Percentiles rank a stretch among this genome's conserved stretches.
These are phyloP conservation scores for Beroe ovata DNA, from an alignment of 37 sponge, comb jelly and placozoan genomes.

Conservation along the genomic window DNA sequence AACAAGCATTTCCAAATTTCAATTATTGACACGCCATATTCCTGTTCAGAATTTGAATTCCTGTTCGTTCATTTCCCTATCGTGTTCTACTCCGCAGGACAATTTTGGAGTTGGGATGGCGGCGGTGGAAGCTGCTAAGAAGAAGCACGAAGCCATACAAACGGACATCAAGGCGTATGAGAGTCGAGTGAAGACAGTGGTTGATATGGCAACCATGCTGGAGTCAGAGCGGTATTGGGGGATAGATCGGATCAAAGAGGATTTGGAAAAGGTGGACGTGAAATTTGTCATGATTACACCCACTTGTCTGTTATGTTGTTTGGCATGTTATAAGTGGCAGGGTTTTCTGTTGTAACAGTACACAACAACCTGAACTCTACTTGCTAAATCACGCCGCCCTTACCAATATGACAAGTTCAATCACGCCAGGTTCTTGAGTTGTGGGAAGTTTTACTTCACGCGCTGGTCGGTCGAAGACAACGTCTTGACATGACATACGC, in stretches of 20 bases:
- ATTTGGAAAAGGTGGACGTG: slow-evolving; percentile 13
- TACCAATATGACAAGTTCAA: neutral
- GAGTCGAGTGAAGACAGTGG: slow-evolving; percentile 38
- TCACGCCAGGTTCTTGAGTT: slow-evolving; percentile 67
- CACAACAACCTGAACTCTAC: too few species aligned
- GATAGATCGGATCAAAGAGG: slow-evolving; percentile 29
- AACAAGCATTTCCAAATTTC: too few species aligned
- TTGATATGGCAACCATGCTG: slow-evolving; percentile 3
- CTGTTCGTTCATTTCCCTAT: too few species aligned
- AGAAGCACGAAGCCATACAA: slow-evolving; percentile 92
- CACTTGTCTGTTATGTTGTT: too few species aligned
- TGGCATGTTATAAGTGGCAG: too few species aligned
- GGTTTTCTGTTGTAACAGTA: too few species aligned
- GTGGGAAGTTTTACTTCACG: slow-evolving; percentile 77
- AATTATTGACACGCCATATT: too few species aligned
- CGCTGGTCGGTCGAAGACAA: slow-evolving; percentile 71
- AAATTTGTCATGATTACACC: too few species aligned
- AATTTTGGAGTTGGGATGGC: slow-evolving; percentile 75
- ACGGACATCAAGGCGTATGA: slow-evolving; percentile 88
- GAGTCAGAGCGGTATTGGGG: slow-evolving; percentile 23
- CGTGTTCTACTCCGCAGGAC: too few species aligned
- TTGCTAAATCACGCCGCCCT: neutral
- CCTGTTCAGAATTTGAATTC: too few species aligned
- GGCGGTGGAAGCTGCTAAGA: slow-evolving; percentile 91
- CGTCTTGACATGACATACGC: slow-evolving; percentile 64